Evolutionary conservation across 1,140 invertebrate genomes (phyloP).

Genomic region (Hycleus cichorii): DNA sequence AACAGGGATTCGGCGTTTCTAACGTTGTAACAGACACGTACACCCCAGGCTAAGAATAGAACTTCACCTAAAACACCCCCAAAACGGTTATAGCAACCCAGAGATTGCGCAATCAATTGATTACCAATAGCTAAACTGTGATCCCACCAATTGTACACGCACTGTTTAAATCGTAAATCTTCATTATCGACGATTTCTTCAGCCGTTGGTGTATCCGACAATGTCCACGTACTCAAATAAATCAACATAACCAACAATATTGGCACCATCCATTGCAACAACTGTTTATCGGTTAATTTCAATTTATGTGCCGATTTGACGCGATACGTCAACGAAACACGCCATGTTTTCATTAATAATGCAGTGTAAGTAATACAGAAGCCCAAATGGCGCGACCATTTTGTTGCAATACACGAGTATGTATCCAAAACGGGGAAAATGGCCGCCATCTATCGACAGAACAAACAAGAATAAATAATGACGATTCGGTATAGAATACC

Average conservation of each 20-base stretch:
- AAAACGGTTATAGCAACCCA: no score
- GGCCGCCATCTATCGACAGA: slow-evolving; percentile 67
- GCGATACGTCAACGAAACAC: slow-evolving; percentile 88
- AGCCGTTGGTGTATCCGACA: slow-evolving; percentile 69
- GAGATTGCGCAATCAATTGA: no score
- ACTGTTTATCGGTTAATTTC: slow-evolving; percentile 82
- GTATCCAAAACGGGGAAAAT: slow-evolving; percentile 78
- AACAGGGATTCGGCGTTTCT: slow-evolving; percentile 85
- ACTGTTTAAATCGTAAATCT: slow-evolving; percentile 78
- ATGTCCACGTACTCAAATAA: slow-evolving; percentile 82
- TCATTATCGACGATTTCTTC: slow-evolving; percentile 67
- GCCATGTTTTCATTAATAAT: slow-evolving; percentile 87
- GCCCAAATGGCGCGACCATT: slow-evolving; percentile 85
- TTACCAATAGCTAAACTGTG: slow-evolving; percentile 77
- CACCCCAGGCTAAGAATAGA: slow-evolving; percentile 82
- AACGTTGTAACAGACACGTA: slow-evolving; percentile 83
- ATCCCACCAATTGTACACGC: slow-evolving; percentile 89
- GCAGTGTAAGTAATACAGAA: slow-evolving; percentile 89
- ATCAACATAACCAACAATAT: slow-evolving; percentile 81
- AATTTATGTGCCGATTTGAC: slow-evolving; percentile 89
- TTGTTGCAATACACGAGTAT: slow-evolving; percentile 77
- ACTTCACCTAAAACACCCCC: slow-evolving; percentile 63
- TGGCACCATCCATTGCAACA: slow-evolving; percentile 86
- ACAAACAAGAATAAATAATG: background rate
- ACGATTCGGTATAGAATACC: no score